Evolutionary conservation across 1,140 invertebrate genomes (phyloP).

Genomic region (Acromyrmex charruanus): DNA sequence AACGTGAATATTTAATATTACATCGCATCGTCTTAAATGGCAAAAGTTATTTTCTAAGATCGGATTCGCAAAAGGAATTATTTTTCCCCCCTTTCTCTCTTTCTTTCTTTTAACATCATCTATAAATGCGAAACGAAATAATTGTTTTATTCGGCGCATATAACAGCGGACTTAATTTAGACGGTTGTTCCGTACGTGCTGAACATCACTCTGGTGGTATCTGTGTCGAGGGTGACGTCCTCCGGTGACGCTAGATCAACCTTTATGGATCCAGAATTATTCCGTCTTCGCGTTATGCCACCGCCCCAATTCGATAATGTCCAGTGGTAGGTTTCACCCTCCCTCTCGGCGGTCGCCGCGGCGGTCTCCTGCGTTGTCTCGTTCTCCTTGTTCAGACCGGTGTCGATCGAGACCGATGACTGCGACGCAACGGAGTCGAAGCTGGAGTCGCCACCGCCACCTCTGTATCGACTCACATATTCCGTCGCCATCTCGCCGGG

Average conservation of each 20-base stretch:
- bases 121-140: constrained; percentile 54
- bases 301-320: constrained; percentile 92
- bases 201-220: constrained; percentile 87
- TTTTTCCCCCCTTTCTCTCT: not conserved
- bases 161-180: constrained; percentile 70
- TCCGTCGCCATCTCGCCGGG: constrained; percentile 87
- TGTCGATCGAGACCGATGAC: constrained; percentile 86
- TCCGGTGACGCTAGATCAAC: constrained; percentile 95
- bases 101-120: not conserved
- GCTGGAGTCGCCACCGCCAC: constrained; percentile 87
- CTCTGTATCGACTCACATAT: constrained; percentile 89
- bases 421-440: constrained; percentile 89
- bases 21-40: constrained; percentile 6
- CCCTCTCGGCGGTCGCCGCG: constrained; percentile 74
- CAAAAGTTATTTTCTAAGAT: constrained; percentile 16
- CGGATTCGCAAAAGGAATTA: not conserved
- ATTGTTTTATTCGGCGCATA: constrained; percentile 55
- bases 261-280: constrained; percentile 90
- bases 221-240: constrained; percentile 93
- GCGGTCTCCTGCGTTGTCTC: constrained; percentile 73
- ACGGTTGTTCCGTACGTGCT: constrained; percentile 86
- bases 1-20: constrained; percentile 32
- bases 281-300: constrained; percentile 87
- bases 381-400: constrained; percentile 80
- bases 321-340: constrained; percentile 91